Conservation (phyloP, 2,113 vertebrate genomes). For the Hoplias malabaricus region DNA sequence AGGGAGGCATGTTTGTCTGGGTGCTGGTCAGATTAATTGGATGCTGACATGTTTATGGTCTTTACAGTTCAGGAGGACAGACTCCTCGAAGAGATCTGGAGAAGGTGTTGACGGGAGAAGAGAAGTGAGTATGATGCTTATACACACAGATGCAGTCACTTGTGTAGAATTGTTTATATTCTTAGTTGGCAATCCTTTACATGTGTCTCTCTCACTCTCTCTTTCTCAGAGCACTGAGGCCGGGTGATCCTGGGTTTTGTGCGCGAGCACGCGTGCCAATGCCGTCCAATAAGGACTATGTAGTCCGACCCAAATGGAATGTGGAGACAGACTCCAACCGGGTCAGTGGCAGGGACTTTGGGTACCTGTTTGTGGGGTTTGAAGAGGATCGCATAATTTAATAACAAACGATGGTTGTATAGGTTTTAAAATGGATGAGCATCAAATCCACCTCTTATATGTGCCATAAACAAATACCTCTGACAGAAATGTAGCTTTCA, state of each 20-base stretch:
- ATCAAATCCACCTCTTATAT: too few relatives aligned
- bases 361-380: not conserved
- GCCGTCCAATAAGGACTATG: slow-evolving; percentile 98
- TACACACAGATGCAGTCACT: too few relatives aligned
- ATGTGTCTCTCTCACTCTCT: not conserved
- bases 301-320: slow-evolving; percentile 97
- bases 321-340: slow-evolving; percentile 89
- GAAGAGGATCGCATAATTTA: not conserved
- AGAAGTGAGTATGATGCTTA: slow-evolving; percentile 84
- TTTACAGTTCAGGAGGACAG: slow-evolving; percentile 89
- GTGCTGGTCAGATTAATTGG: not conserved
- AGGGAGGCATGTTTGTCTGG: not conserved
- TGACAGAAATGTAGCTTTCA: too few relatives aligned
- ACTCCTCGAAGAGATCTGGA: slow-evolving; percentile 95
- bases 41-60: slow-evolving; percentile 32
- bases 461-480: too few relatives aligned
- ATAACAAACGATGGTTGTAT: too few relatives aligned
- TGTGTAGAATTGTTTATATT: too few relatives aligned
- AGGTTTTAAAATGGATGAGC: too few relatives aligned
- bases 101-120: slow-evolving; percentile 95
- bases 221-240: slow-evolving; percentile 84
- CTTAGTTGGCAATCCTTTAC: too few relatives aligned
- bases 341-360: slow-evolving; percentile 73
- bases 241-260: slow-evolving; percentile 96
- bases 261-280: slow-evolving; percentile 92